Base-by-base conservation (phyloP, 2,113 vertebrate species). In the Ochotona princeps region DNA sequence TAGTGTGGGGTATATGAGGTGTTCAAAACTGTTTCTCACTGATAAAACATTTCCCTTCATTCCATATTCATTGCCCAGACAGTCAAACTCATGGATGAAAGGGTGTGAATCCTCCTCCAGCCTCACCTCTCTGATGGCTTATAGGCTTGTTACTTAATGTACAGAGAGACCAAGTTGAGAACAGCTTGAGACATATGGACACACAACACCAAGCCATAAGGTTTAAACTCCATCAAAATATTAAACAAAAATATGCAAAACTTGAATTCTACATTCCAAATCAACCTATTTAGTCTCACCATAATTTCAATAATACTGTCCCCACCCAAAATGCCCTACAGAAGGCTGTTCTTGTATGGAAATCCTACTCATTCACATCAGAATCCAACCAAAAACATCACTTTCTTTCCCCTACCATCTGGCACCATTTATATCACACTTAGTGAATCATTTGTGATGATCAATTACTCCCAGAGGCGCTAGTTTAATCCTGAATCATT, bases 201-300 rank as follows among this genome's bases (percentile, higher is more conserved):
- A 61, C 8, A 35, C 14, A 72, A 54, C 20, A 25, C 1, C 76
- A 20, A 83, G 25, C 8, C 72, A 2, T 30, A 74, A 35, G 63
- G 90, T 35, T 63, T 51, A 32, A 91, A 80, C 38, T 35, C 35
- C 8, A 1, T 63, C 70, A 84, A 92, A 96, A 82, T 54, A 83
- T 79, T 79, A 90, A 73, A 84, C 69, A 84, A 93, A 93, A 69
- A 51, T 25, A 47, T 66, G n/a, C 2, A 35, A 96, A 93, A 78
- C 51, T 38, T 14, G 54, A 94, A 83, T 90, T 73, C 26, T 13
- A 76, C 67, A 67, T 63, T 90, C 57, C 35, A 51, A 92, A 72
- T 15, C 38, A 89, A 7, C 88, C 74, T 57, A 63, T 35, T 63
- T 83, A 78, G 28, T 69, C 47, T 89, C 15, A n/a, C n/a, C n/a